Conservation (phyloP, 2,888 invertebrate species). For the Drosophila subquinaria region DNA sequence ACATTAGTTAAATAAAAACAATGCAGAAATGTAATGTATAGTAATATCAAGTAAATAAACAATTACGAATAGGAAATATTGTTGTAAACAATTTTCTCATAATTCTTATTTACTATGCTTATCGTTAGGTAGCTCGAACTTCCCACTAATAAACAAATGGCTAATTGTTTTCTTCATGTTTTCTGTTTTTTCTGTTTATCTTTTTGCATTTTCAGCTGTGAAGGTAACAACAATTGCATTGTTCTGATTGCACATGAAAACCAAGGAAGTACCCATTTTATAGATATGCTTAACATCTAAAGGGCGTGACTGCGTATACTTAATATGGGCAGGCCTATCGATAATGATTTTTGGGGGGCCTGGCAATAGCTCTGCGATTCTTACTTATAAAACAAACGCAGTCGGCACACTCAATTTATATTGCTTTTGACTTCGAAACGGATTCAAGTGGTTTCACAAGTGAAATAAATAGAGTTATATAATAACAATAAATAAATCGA, state of each 20-base stretch:
- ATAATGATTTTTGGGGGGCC: conserved; percentile 14
- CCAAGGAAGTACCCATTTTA: conserved; percentile 6
- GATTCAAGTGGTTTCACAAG: background rate
- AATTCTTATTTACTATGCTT: conserved; percentile 63
- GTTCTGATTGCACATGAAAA: conserved; percentile 24
- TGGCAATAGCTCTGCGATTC: too few relatives aligned
- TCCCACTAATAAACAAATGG: conserved; percentile 47
- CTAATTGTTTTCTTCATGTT: conserved; percentile 40
- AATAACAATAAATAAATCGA: background rate
- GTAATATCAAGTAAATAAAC: conserved; percentile 38
- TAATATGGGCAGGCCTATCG: conserved; percentile 5
- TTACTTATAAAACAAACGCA: conserved; percentile 9
- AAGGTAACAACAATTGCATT: conserved; percentile 38
- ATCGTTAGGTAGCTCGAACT: conserved; percentile 49
- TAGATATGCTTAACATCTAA: conserved; percentile 21
- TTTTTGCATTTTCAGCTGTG: conserved; percentile 43
- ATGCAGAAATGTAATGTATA: conserved; percentile 28
- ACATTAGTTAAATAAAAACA: conserved; percentile 47
- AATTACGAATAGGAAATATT: conserved; percentile 40
- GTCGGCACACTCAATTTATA: background rate
- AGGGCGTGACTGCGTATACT: conserved; percentile 32
- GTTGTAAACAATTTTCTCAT: conserved; percentile 56
- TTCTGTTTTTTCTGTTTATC: conserved; percentile 4
- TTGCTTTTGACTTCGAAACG: background rate
- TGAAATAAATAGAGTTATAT: conserved; percentile 1